Conservation (phyloP, 2,888 invertebrate species). For the Eilema griseolum region DNA sequence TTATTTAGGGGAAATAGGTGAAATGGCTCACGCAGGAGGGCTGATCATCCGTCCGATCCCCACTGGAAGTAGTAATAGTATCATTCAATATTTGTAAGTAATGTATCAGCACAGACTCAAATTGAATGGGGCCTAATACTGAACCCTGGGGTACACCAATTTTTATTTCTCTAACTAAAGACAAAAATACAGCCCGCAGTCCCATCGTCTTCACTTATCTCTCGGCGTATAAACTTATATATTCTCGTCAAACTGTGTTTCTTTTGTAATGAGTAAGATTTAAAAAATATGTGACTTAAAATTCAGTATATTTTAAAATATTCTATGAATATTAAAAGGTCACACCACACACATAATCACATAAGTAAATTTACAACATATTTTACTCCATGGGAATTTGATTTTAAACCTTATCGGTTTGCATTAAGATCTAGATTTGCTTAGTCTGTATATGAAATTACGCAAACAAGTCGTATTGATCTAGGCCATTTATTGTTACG, state of each 20-base stretch:
- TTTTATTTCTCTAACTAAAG: background rate
- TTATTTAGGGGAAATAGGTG: no score
- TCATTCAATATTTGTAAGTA: no score
- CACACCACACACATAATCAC: background rate
- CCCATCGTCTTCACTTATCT: background rate
- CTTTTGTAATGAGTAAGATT: no score
- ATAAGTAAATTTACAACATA: background rate
- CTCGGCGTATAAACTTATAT: no score
- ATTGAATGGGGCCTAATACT: background rate
- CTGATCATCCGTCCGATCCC: no score
- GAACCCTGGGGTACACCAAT: background rate
- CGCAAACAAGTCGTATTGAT: background rate
- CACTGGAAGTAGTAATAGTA: no score
- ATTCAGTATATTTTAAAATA: background rate
- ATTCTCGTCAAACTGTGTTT: no score
- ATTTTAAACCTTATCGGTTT: background rate
- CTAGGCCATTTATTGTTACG: background rate
- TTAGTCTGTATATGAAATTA: background rate
- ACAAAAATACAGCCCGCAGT: background rate
- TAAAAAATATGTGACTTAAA: background rate
- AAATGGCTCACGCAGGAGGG: no score
- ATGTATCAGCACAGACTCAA: no score
- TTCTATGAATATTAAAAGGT: background rate
- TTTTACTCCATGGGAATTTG: background rate
- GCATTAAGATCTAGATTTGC: background rate